phyloP scores from a whole-genome alignment of 1,140 invertebrate genomes.

The Eumeta japonica region DNA sequence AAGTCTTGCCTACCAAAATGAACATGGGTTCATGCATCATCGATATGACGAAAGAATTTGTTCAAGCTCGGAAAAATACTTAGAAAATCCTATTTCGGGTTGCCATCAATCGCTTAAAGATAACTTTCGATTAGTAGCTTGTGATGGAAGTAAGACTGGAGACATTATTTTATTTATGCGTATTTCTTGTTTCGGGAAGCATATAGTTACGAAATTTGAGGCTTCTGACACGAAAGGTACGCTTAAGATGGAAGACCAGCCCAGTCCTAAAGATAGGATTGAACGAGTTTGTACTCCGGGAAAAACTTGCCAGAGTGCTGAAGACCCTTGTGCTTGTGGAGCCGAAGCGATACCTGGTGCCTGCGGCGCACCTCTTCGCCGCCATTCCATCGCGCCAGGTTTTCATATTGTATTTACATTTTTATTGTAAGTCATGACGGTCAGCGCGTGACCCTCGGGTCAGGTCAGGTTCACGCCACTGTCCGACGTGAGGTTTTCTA shows the following conservation, averaged over 20 bases:
- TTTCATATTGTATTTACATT: no score
- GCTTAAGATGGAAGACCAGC: background rate
- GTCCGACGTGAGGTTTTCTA: no score
- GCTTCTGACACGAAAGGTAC: no score
- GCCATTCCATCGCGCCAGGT: no score
- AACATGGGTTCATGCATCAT: constrained; percentile 40
- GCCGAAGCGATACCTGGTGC: constrained; percentile 12
- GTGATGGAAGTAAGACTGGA: constrained; percentile 45
- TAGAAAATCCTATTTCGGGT: constrained; percentile 30
- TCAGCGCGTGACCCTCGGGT: no score
- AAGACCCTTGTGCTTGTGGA: constrained; percentile 41
- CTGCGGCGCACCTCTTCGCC: no score
- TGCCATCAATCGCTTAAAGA: constrained; percentile 59
- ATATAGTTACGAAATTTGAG: constrained; percentile 68
- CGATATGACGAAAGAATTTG: constrained; percentile 50
- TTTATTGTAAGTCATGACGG: no score
- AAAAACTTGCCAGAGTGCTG: constrained; percentile 28
- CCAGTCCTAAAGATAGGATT: constrained; percentile 15
- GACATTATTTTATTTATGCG: constrained; percentile 59
- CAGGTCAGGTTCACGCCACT: no score
- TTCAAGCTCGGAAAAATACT: constrained; percentile 39
- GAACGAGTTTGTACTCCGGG: constrained; percentile 36
- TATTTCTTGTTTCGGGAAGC: constrained; percentile 64
- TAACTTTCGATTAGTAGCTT: constrained; percentile 54
- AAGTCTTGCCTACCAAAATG: constrained; percentile 39